phyloP scores from a whole-genome alignment of 2,797 vertebrate species.

The Margarornis squamiger region DNA sequence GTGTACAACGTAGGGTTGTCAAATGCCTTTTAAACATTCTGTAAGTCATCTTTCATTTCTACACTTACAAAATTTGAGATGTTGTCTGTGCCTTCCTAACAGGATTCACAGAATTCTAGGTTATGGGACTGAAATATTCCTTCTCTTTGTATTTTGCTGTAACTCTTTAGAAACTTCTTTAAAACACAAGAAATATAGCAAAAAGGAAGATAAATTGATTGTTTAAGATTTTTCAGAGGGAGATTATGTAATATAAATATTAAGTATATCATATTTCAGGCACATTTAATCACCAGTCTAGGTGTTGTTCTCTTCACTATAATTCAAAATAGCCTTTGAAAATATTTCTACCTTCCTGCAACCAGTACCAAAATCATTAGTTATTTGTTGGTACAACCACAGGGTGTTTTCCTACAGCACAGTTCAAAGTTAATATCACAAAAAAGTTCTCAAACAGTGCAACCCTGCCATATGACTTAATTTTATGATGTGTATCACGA shows the following conservation, averaged over 20 bases:
- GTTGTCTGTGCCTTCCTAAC: rapidly evolving
- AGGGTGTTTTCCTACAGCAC: not conserved
- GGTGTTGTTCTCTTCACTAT: not conserved
- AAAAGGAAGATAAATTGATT: not conserved
- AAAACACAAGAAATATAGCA: not conserved
- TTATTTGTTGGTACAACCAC: not conserved
- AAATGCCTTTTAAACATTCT: not conserved
- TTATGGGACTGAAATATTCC: not conserved
- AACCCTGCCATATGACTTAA: not conserved
- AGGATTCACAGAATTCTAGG: not conserved
- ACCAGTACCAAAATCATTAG: not conserved
- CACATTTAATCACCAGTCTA: not conserved
- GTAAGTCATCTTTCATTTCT: not conserved
- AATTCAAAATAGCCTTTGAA: not conserved
- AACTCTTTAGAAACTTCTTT: not conserved
- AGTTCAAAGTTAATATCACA: not conserved
- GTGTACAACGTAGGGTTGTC: not conserved
- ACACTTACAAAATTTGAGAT: not conserved
- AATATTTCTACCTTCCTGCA: not conserved
- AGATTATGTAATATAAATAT: not conserved
- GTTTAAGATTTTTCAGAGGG: not conserved
- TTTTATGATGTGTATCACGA: not conserved
- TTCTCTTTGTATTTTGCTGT: not conserved
- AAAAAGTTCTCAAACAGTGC: not conserved
- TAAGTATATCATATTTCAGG: not conserved